Percentiles rank a stretch among this genome's conserved stretches.
Evolutionary conservation across 2,113 vertebrate genomes (phyloP).

Genomic region (Lampris incognitus): DNA sequence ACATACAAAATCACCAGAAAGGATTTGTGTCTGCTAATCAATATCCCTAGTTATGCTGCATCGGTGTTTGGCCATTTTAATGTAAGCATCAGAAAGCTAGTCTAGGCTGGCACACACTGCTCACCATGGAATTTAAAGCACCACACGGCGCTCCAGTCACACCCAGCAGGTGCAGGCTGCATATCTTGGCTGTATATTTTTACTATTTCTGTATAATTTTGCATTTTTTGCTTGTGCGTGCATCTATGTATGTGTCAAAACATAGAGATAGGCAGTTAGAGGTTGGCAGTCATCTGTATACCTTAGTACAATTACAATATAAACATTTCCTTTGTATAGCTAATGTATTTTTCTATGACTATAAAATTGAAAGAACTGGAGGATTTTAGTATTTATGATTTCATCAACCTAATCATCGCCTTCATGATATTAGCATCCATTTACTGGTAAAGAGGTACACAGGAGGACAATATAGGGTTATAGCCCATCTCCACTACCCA

Average conservation of each 20-base stretch:
- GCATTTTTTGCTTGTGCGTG: neutral
- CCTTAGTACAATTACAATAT: too few species aligned
- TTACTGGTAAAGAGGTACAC: neutral
- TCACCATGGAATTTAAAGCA: constrained; percentile 63
- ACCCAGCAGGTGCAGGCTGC: constrained; percentile 27
- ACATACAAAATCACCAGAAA: neutral
- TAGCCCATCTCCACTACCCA: too few species aligned
- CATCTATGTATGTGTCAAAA: constrained; percentile 4
- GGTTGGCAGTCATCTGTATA: too few species aligned
- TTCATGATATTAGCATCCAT: neutral
- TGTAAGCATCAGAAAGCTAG: constrained; percentile 50
- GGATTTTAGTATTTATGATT: too few species aligned
- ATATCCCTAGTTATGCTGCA: constrained; percentile 35
- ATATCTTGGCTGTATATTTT: constrained; percentile 10
- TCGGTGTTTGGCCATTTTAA: constrained; percentile 55
- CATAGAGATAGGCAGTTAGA: neutral
- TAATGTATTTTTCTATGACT: too few species aligned
- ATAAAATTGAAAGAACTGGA: too few species aligned
- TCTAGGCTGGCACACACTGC: constrained; percentile 32
- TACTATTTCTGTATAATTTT: constrained; percentile 2
- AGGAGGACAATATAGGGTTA: too few species aligned
- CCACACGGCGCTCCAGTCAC: constrained; percentile 21
- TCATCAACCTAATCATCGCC: neutral
- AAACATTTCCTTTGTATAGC: too few species aligned
- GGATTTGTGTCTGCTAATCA: constrained; percentile 46